Conservation (phyloP, 2,888 invertebrate species). For the Lissonota sp. region DNA sequence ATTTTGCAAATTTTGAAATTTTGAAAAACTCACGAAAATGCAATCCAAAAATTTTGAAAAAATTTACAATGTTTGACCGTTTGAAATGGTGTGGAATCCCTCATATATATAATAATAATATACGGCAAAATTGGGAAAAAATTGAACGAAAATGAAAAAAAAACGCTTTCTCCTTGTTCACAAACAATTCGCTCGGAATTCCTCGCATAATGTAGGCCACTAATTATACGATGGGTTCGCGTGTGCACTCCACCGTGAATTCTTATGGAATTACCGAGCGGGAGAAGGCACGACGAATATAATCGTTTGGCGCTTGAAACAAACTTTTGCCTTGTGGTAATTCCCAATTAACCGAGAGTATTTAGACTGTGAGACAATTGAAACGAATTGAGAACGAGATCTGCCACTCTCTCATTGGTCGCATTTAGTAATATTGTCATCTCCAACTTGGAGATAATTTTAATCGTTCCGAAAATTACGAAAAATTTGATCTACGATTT, state of each 20-base stretch:
- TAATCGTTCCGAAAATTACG: conserved; percentile 4
- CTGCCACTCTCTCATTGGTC: background rate
- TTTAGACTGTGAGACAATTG: conserved; percentile 76
- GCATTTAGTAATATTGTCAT: conserved; percentile 17
- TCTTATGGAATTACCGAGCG: conserved; percentile 12
- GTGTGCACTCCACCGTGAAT: conserved; percentile 42
- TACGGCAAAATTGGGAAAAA: conserved; percentile 6
- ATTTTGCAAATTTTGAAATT: no score
- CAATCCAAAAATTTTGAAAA: no score
- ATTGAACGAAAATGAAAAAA: conserved; percentile 7
- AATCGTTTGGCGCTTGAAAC: conserved; percentile 32
- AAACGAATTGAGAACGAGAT: conserved; percentile 69
- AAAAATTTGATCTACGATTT: background rate
- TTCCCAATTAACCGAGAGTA: conserved; percentile 69
- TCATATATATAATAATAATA: no score
- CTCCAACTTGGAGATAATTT: conserved; percentile 3
- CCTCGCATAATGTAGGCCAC: conserved; percentile 42
- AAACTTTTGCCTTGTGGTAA: conserved; percentile 23
- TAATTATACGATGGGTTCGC: conserved; percentile 34
- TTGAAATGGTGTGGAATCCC: no score
- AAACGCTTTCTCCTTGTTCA: background rate
- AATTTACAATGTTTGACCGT: no score
- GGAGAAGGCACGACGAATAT: background rate
- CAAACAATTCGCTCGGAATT: conserved; percentile 30
- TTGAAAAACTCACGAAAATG: no score